phyloP scores from a whole-genome alignment of 2,888 invertebrate species.

The Philopedon plagiatum region DNA sequence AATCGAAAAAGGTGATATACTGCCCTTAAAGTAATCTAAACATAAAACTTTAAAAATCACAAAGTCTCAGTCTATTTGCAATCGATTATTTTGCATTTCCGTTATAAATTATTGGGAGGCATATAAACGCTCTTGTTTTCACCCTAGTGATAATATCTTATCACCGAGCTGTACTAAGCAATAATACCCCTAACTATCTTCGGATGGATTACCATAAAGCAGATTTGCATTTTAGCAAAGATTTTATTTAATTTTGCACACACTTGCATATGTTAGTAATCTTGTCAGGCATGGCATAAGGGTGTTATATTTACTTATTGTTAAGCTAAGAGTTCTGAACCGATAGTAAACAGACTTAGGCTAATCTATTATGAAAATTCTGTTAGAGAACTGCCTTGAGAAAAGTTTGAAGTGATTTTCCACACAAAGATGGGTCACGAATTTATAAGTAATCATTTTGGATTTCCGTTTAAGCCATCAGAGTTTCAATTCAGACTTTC shows the following conservation, averaged over 20 bases:
- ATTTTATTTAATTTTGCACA: constrained; percentile 43
- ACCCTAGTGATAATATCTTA: constrained; percentile 10
- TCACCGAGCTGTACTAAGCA: not conserved
- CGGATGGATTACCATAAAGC: constrained; percentile 34
- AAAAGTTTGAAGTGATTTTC: constrained; percentile 37
- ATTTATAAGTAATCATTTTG: constrained; percentile 39
- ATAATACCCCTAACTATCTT: constrained; percentile 22
- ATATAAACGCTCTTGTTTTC: not conserved
- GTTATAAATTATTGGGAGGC: no score
- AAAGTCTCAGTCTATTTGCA: no score
- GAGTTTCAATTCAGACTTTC: not conserved
- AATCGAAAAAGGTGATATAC: no score
- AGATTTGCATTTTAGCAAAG: constrained; percentile 43
- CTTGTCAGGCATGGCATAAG: constrained; percentile 33
- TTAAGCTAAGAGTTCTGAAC: constrained; percentile 41
- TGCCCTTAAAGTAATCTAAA: no score
- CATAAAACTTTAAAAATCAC: no score
- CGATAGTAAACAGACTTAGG: constrained; percentile 45
- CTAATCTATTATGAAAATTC: constrained; percentile 50
- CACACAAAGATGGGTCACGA: constrained; percentile 32
- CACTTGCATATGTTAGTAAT: constrained; percentile 38
- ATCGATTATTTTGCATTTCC: no score
- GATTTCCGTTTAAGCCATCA: constrained; percentile 17
- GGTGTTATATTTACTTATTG: constrained; percentile 42
- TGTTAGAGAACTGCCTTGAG: constrained; percentile 37